A percentile compares a stretch with the other conserved stretches of the same genome.
Evolutionary conservation across 1,140 invertebrate species (phyloP).

Genomic region (Pomacea maculata): DNA sequence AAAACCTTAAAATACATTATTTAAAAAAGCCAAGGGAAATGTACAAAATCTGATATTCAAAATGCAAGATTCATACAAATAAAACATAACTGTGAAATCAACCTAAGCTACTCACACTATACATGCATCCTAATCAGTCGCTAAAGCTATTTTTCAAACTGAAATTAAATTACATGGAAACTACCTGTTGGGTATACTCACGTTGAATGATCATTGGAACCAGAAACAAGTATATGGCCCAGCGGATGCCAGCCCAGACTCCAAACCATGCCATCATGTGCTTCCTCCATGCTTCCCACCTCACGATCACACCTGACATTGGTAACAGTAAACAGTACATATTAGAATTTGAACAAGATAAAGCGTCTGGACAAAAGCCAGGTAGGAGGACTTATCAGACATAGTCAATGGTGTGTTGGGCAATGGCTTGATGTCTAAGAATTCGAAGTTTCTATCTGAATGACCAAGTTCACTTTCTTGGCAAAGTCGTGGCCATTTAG

Average conservation of each 20-base stretch:
- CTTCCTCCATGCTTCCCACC: conserved; percentile 96
- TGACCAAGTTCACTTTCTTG: not conserved
- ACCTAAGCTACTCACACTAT: not conserved
- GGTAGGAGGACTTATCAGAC: too few relatives aligned
- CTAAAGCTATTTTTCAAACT: too few relatives aligned
- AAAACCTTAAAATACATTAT: too few relatives aligned
- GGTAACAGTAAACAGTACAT: not conserved
- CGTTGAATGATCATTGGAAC: conserved; percentile 96
- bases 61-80: too few relatives aligned
- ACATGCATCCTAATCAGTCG: too few relatives aligned
- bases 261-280: conserved; percentile 99
- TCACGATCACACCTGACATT: conserved; percentile 89
- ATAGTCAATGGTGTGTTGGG: too few relatives aligned
- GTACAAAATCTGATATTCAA: too few relatives aligned
- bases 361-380: not conserved
- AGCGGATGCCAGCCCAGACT: conserved; percentile 98
- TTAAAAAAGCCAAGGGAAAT: too few relatives aligned
- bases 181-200: conserved; percentile 41
- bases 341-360: not conserved
- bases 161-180: too few relatives aligned
- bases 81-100: not conserved
- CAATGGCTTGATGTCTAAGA: not conserved
- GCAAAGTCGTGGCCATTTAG: too few relatives aligned
- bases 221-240: conserved; percentile 97
- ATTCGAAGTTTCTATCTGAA: not conserved